These are phyloP conservation scores for Achatina immaculata DNA, from an alignment of 1,140 invertebrate genomes.

Conservation along the genomic window DNA sequence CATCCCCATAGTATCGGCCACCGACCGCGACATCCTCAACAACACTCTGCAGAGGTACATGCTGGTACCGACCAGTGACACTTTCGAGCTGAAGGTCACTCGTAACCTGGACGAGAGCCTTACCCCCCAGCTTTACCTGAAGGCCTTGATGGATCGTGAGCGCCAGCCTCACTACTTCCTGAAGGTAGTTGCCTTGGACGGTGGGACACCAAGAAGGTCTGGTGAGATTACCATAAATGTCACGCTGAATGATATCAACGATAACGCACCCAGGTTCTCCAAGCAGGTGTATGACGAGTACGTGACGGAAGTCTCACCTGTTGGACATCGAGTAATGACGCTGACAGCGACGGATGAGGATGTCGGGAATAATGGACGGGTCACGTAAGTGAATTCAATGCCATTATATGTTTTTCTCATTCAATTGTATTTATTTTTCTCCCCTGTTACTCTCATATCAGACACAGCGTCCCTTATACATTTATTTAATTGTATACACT, in stretches of 20 bases:
- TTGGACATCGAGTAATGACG: constrained; percentile 72
- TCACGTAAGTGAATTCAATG: constrained; percentile 25
- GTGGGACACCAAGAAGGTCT: constrained; percentile 88
- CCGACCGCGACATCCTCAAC: constrained; percentile 74
- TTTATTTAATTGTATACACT: too few relatives aligned
- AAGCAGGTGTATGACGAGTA: constrained; percentile 84
- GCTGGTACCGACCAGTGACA: constrained; percentile 41
- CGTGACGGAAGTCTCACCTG: constrained; percentile 62
- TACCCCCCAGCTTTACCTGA: constrained; percentile 44
- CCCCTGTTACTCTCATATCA: too few relatives aligned
- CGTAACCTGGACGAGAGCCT: constrained; percentile 39
- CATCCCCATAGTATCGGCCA: constrained; percentile 75
- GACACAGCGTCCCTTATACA: too few relatives aligned
- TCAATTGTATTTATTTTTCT: too few relatives aligned
- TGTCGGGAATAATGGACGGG: constrained; percentile 87
- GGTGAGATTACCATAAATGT: constrained; percentile 84
- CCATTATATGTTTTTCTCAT: too few relatives aligned
- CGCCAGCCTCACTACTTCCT: constrained; percentile 83
- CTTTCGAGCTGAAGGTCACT: constrained; percentile 36
- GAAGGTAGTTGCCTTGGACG: constrained; percentile 88
- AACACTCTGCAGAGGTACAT: constrained; percentile 53
- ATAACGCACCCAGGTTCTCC: constrained; percentile 88
- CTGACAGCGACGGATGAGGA: constrained; percentile 87
- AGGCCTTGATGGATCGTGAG: constrained; percentile 86
- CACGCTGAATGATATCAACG: constrained; percentile 87